phyloP scores from a whole-genome alignment of 2,113 vertebrate species.

The Thamnophis sirtalis region DNA sequence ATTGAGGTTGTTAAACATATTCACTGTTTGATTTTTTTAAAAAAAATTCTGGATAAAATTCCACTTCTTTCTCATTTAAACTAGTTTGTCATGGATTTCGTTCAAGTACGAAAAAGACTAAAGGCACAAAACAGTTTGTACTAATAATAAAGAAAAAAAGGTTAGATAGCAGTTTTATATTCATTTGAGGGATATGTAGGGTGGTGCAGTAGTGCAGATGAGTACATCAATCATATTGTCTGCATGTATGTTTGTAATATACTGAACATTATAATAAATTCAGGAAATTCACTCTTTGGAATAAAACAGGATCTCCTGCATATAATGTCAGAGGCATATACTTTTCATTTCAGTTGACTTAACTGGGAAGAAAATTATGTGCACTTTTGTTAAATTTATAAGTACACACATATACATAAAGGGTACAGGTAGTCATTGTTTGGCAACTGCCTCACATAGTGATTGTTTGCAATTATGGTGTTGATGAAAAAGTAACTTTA shows the following conservation, averaged over 20 bases:
- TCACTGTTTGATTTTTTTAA: not conserved
- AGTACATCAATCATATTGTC: not conserved
- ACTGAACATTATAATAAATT: conserved; percentile 11
- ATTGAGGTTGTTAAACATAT: conserved; percentile 37
- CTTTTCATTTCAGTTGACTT: not conserved
- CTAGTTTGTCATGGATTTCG: conserved; percentile 4
- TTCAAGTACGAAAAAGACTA: conserved; percentile 22
- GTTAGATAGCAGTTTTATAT: not conserved
- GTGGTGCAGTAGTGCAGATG: conserved; percentile 22
- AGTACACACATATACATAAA: not conserved
- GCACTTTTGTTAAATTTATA: not conserved
- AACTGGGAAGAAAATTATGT: not conserved
- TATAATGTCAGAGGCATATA: not conserved
- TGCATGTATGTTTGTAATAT: not conserved
- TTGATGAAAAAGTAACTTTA: not conserved
- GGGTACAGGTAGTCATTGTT: not conserved
- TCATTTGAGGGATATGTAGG: conserved; percentile 5
- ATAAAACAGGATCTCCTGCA: not conserved
- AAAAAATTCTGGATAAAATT: not conserved
- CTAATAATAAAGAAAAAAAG: conserved; percentile 16
- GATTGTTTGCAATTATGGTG: not conserved
- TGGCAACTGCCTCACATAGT: not conserved
- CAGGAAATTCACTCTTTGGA: not conserved
- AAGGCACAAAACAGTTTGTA: conserved; percentile 8
- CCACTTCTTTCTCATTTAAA: not conserved